Percentiles rank a stretch among this genome's conserved stretches.
Evolutionary conservation across 2,888 invertebrate genomes (phyloP).

Genomic region (Chloromyia formosa): DNA sequence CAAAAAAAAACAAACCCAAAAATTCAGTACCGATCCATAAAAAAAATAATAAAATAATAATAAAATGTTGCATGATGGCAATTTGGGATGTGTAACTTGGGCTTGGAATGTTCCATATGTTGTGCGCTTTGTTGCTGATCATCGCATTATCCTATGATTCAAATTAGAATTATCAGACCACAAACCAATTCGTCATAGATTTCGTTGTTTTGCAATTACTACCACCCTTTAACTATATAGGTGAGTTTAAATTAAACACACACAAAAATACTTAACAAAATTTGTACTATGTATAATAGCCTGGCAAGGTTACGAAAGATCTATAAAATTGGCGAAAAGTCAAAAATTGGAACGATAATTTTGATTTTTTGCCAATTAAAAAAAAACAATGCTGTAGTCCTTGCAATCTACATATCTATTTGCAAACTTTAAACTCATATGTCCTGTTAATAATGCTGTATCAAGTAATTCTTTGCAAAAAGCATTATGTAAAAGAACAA

Average conservation of each 20-base stretch:
- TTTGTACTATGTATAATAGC: neutral
- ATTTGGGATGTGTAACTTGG: slow-evolving; percentile 35
- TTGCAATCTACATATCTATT: too few species aligned
- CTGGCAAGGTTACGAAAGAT: neutral
- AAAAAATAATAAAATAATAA: neutral
- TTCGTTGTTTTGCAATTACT: neutral
- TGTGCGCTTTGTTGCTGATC: slow-evolving; percentile 39
- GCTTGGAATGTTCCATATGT: slow-evolving; percentile 27
- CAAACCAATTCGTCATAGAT: neutral
- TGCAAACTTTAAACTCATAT: too few species aligned
- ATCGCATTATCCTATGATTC: slow-evolving; percentile 28
- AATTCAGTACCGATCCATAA: neutral
- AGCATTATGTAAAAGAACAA: too few species aligned
- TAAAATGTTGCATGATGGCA: slow-evolving; percentile 35
- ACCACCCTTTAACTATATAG: neutral
- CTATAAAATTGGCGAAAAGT: neutral
- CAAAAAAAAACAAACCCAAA: neutral
- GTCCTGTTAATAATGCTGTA: too few species aligned
- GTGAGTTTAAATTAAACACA: too few species aligned
- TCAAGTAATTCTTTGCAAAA: too few species aligned
- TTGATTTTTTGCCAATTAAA: too few species aligned
- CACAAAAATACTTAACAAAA: neutral
- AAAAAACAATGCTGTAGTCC: too few species aligned
- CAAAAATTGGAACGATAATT: too few species aligned
- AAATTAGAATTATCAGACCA: neutral